Conservation (phyloP, 1,140 invertebrate genomes). For the Sitobion miscanthi region DNA sequence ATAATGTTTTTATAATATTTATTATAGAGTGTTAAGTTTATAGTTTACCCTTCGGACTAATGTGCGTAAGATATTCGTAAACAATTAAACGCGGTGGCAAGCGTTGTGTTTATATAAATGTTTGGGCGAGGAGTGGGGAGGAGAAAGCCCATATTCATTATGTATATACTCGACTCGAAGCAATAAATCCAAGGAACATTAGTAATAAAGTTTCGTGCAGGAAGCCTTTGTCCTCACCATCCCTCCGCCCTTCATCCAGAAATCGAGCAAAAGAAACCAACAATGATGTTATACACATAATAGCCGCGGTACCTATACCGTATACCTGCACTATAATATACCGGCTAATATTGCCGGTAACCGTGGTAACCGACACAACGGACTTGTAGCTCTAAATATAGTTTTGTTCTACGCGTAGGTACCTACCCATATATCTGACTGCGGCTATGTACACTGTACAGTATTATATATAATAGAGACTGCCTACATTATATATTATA, state of each 20-base stretch:
- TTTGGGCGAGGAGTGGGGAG: too few species aligned
- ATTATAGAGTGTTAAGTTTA: too few species aligned
- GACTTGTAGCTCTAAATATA: background rate
- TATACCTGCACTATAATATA: background rate
- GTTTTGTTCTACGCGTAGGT: background rate
- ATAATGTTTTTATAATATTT: too few species aligned
- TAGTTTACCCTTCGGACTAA: too few species aligned
- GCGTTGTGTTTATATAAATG: too few species aligned
- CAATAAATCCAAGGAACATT: background rate
- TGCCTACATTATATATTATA: background rate
- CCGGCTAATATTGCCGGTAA: background rate
- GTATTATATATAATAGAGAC: background rate
- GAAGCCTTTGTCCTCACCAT: background rate
- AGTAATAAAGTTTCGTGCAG: conserved; percentile 6
- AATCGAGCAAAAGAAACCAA: background rate
- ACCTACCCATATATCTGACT: background rate
- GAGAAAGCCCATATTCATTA: too few species aligned
- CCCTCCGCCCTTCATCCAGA: too few species aligned
- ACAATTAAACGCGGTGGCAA: too few species aligned
- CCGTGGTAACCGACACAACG: background rate
- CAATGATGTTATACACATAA: background rate
- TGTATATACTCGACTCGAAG: background rate
- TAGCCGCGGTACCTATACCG: background rate
- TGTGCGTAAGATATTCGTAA: too few species aligned
- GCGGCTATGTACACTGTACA: background rate